Evolutionary conservation across 2,888 invertebrate species (phyloP).

Genomic region (Mongoloraphidia duomilia): DNA sequence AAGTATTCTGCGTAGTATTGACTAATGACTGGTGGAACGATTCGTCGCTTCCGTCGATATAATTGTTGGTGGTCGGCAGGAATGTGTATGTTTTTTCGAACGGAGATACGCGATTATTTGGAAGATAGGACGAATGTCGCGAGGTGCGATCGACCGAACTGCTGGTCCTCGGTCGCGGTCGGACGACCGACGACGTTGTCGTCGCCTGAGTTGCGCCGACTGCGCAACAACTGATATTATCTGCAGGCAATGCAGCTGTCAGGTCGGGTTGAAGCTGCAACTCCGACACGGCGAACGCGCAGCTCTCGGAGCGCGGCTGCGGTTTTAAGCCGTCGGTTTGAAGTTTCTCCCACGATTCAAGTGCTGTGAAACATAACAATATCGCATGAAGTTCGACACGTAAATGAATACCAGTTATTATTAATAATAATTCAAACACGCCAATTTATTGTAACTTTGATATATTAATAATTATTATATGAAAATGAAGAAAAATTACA

Average conservation of each 20-base stretch:
- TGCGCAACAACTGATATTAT: too few species aligned
- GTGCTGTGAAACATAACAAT: constrained; percentile 32
- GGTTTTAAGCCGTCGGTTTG: constrained; percentile 44
- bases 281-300: constrained; percentile 49
- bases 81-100: constrained; percentile 31
- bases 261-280: neutral
- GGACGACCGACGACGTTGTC: constrained; percentile 19
- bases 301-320: constrained; percentile 52
- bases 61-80: constrained; percentile 30
- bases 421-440: too few species aligned
- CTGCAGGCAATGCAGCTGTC: constrained; percentile 12
- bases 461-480: too few species aligned
- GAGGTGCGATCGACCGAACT: constrained; percentile 25
- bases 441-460: too few species aligned
- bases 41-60: constrained; percentile 29
- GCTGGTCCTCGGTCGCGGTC: constrained; percentile 24
- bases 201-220: constrained; percentile 15
- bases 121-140: constrained; percentile 30
- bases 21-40: constrained; percentile 6
- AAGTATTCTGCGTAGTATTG: constrained; percentile 1
- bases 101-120: constrained; percentile 26
- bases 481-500: too few species aligned
- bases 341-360: constrained; percentile 64
- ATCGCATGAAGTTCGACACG: too few species aligned
- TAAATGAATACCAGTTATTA: too few species aligned